Evolutionary conservation across 2,888 invertebrate genomes (phyloP).

Genomic region (Empis livida): DNA sequence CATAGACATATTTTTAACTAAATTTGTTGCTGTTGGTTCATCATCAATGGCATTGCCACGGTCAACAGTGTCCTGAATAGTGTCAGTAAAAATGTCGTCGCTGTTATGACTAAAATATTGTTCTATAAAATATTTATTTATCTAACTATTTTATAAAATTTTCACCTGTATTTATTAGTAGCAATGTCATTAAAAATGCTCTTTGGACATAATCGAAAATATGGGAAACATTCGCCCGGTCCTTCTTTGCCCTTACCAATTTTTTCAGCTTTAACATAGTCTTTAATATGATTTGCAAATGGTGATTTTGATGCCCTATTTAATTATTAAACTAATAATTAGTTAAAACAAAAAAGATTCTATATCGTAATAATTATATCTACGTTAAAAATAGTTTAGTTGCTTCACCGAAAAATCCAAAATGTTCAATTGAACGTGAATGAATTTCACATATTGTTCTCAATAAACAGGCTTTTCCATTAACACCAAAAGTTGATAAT

Average conservation of each 20-base stretch:
- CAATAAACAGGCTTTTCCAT: constrained; percentile 69
- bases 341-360: not conserved
- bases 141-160: too few species aligned
- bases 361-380: constrained; percentile 28
- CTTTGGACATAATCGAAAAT: constrained; percentile 68
- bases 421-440: constrained; percentile 61
- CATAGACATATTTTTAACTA: too few species aligned
- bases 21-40: too few species aligned
- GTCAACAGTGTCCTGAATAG: too few species aligned
- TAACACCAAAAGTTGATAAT: constrained; percentile 64
- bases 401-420: constrained; percentile 71
- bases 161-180: constrained; percentile 25
- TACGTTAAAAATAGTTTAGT: constrained; percentile 73
- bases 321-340: not conserved
- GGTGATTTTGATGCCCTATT: constrained; percentile 69
- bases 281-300: constrained; percentile 54
- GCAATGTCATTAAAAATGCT: constrained; percentile 48
- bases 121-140: too few species aligned
- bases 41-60: too few species aligned
- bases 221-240: constrained; percentile 73
- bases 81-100: too few species aligned
- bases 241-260: constrained; percentile 51
- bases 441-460: constrained; percentile 79
- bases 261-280: constrained; percentile 70
- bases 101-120: too few species aligned